Percentiles rank a stretch among this genome's conserved stretches.
phyloP scores from a whole-genome alignment of 2,797 vertebrate species.

The Caiman crocodilus region DNA sequence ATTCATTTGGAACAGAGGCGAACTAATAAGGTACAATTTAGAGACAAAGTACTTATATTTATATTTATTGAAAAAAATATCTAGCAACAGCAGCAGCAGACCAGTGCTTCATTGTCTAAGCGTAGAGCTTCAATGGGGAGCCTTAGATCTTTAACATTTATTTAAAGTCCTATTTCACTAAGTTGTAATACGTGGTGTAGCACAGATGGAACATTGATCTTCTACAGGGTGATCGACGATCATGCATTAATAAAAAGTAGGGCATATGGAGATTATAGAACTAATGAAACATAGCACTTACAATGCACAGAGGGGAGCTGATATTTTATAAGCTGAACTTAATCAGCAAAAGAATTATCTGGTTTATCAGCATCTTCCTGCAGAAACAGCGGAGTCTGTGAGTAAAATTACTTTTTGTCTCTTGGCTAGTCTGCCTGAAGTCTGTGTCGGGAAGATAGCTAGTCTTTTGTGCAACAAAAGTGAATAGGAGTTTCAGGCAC shows the following conservation, averaged over 20 bases:
- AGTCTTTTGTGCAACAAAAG: neutral
- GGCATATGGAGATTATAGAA: neutral
- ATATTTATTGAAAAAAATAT: neutral
- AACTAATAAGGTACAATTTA: neutral
- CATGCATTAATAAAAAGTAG: neutral
- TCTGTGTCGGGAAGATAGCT: neutral
- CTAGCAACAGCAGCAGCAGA: neutral
- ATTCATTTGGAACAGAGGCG: neutral
- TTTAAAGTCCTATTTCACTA: neutral
- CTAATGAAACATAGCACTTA: neutral
- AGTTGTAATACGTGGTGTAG: neutral
- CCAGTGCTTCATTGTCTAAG: neutral
- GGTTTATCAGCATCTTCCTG: neutral
- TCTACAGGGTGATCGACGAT: neutral
- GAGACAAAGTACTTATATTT: neutral
- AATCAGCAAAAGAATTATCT: neutral
- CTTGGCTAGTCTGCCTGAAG: neutral
- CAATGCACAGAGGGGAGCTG: neutral
- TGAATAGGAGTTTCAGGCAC: neutral
- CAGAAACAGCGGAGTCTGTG: neutral
- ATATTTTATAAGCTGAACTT: neutral
- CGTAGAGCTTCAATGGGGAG: fast-evolving
- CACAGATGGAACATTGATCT: neutral
- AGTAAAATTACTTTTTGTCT: neutral
- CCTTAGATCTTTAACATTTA: neutral